Percentiles rank a stretch among this genome's conserved stretches.
Conservation (phyloP, 2,113 vertebrate species). For the Pygoscelis antarcticus region DNA sequence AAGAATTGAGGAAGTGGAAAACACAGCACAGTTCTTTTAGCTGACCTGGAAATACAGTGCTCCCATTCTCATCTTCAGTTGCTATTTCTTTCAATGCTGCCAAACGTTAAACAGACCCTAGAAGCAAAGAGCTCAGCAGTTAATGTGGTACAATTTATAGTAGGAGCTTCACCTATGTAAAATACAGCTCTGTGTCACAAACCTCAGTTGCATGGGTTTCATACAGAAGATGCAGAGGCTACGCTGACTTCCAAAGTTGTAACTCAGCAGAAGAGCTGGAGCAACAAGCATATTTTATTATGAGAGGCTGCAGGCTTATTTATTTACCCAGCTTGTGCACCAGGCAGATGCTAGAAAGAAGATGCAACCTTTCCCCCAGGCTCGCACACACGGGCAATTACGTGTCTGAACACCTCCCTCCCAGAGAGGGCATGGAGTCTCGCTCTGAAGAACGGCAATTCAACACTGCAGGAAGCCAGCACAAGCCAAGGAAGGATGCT, state of each 20-base stretch:
- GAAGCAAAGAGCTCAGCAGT: constrained; percentile 39
- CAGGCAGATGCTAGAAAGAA: neutral
- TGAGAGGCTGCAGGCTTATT: constrained; percentile 24
- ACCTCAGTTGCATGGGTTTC: neutral
- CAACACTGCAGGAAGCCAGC: neutral
- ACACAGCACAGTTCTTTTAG: neutral
- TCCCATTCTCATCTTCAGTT: neutral
- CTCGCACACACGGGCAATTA: neutral
- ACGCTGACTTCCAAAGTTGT: neutral
- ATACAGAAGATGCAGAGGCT: neutral
- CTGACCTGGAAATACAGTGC: neutral
- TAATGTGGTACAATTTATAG: constrained; percentile 33
- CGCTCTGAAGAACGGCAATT: neutral
- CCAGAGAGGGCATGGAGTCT: neutral
- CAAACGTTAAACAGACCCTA: neutral
- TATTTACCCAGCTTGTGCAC: neutral
- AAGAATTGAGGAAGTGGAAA: neutral
- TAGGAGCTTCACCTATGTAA: neutral
- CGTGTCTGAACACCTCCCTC: neutral
- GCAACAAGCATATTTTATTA: constrained; percentile 9
- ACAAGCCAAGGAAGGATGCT: neutral
- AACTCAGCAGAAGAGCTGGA: neutral
- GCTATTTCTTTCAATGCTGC: neutral
- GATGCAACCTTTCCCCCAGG: neutral
- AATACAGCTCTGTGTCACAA: neutral